Evolutionary conservation across 2,113 vertebrate genomes (phyloP).

Genomic region (Leiothrix lutea): DNA sequence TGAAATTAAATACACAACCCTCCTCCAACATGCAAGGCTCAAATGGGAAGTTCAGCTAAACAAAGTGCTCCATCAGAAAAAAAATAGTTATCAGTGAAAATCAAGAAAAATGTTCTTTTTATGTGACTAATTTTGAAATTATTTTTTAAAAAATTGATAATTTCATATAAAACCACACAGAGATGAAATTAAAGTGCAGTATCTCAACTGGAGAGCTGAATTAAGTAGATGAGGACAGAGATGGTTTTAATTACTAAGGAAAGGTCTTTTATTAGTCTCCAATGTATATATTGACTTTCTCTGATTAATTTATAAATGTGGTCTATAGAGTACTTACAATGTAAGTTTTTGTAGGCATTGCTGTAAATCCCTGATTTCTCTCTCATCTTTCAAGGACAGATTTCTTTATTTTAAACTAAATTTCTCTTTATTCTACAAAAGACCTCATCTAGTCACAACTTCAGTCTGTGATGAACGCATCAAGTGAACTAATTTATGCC

Average conservation of each 20-base stretch:
- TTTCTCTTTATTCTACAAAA: constrained; percentile 12
- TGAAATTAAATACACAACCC: neutral
- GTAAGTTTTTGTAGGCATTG: neutral
- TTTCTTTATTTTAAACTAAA: constrained; percentile 29
- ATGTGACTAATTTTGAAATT: neutral
- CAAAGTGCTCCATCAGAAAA: neutral
- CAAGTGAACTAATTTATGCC: constrained; percentile 46
- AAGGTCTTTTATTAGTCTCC: neutral
- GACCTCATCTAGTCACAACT: constrained; percentile 12
- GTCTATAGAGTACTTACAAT: neutral
- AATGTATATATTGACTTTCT: neutral
- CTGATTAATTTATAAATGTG: neutral
- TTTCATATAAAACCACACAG: neutral
- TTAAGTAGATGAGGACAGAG: neutral
- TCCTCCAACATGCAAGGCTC: neutral
- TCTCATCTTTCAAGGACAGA: neutral
- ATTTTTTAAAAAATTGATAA: neutral
- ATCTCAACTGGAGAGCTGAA: neutral
- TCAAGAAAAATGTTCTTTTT: neutral
- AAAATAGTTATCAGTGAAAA: neutral
- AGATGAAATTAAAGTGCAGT: neutral
- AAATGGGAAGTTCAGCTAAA: neutral
- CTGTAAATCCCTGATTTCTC: neutral
- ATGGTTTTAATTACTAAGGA: neutral
- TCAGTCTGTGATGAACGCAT: constrained; percentile 34